Base-by-base conservation (phyloP, 2,113 vertebrate genomes). In the Oncorhynchus tshawytscha region DNA sequence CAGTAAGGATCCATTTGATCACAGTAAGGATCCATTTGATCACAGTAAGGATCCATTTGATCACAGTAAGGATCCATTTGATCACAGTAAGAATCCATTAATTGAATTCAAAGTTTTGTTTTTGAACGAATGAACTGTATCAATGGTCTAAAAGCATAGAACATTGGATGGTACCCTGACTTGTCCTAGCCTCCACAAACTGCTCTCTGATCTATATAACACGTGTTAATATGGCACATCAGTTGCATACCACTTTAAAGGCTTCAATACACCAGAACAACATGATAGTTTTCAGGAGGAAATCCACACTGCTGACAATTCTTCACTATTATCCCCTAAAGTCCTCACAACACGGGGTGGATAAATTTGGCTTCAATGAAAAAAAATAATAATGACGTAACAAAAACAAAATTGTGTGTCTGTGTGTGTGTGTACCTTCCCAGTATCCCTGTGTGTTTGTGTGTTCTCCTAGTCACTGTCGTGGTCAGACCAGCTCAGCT, bases 401-500 rank as follows among this genome's bases (percentile, higher is more conserved):
- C 39, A 39, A 45, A 45, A 45, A 11, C 9, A 12, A 45, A 45
- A 45, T 45, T 45, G 31, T 34, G 31, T 34, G 31, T 45, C 9
- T 29, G 34, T 39, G 6, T 39, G 39, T 45, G 39, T 11, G 9
- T 45, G 39, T 45, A 45, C 39, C 39, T 45, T 45, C 39, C 39
- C 9, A 45, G 39, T 45, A 45, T 12, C 39, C 9, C 9, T 39
- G 39, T 39, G 39, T 39, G 39, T 68, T 29, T 68, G 45, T 49
- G 68, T 45, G 67, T 22, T 69, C 29, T 48, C 6, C 20, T 92
- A 95, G 89, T 96, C 94, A n/a, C 95, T 95, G 77, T 93, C 93
- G 89, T 93, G 93, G 89, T 96, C 95, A 81, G 96, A 97, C 94
- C 96, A 96, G 88, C 95, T 94, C 84, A 99, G 95, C 88, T 96